A percentile compares a stretch with the other conserved stretches of the same genome.
Evolutionary conservation across 2,113 vertebrate genomes (phyloP).

Genomic region (Etheostoma cragini): DNA sequence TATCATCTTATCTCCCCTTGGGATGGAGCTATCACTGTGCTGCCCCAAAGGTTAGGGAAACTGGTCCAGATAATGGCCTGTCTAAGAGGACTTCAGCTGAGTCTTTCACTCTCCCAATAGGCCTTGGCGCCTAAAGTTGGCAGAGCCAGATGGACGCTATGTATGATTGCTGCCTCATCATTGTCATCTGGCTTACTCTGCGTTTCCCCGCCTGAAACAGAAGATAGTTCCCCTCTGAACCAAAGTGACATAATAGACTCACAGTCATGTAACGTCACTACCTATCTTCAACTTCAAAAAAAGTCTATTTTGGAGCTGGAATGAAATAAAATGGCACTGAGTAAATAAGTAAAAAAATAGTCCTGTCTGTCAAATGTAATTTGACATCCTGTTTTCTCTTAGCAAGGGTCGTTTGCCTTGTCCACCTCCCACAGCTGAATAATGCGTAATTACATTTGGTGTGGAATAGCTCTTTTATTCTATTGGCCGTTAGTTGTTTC

Average conservation of each 20-base stretch:
- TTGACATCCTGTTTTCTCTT: constrained; percentile 49
- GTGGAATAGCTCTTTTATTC: constrained; percentile 51
- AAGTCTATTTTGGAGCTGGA: constrained; percentile 51
- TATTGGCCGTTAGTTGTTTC: constrained; percentile 41
- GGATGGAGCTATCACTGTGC: constrained; percentile 45
- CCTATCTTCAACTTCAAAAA: constrained; percentile 29
- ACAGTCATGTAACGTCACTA: constrained; percentile 15
- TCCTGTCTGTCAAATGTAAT: constrained; percentile 56
- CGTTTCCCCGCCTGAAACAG: not conserved
- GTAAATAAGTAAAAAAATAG: constrained; percentile 49
- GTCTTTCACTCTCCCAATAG: constrained; percentile 68
- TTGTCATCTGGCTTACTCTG: constrained; percentile 35
- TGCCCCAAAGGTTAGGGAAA: constrained; percentile 68
- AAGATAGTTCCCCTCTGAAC: constrained; percentile 35
- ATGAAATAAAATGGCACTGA: constrained; percentile 42
- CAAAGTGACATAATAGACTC: constrained; percentile 40
- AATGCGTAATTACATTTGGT: constrained; percentile 52
- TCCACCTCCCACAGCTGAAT: constrained; percentile 31
- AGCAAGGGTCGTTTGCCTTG: constrained; percentile 17
- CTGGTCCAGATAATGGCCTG: constrained; percentile 73
- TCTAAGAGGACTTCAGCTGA: constrained; percentile 67
- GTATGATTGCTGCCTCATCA: constrained; percentile 57
- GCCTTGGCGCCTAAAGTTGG: constrained; percentile 60
- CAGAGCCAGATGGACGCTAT: constrained; percentile 60
- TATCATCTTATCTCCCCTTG: constrained; percentile 44